These are phyloP conservation scores for Bombus waltoni DNA, from an alignment of 1,140 invertebrate species.

Conservation along the genomic window DNA sequence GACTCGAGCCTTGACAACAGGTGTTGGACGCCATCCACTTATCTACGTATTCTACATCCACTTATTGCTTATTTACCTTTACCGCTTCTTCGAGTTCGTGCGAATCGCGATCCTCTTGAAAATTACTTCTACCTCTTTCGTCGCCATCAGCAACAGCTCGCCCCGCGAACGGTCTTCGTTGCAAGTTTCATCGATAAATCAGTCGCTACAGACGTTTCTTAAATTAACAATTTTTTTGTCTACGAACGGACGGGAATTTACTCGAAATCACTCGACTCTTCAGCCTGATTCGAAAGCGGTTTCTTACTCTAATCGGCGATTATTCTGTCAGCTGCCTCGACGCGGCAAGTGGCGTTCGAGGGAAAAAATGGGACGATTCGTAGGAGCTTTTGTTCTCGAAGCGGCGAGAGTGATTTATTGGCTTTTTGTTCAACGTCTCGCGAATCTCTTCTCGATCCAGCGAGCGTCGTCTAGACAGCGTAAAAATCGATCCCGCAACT, in stretches of 20 bases:
- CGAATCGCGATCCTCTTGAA: neutral
- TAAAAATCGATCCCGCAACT: constrained; percentile 18
- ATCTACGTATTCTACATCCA: neutral
- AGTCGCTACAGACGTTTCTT: neutral
- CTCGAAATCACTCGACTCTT: constrained; percentile 1
- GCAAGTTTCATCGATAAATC: neutral
- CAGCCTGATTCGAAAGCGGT: no score
- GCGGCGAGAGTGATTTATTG: constrained; percentile 22
- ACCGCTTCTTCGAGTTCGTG: neutral
- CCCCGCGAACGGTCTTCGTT: neutral
- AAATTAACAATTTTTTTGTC: neutral
- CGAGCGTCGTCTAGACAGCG: neutral
- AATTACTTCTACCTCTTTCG: neutral
- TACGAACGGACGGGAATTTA: neutral
- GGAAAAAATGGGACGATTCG: constrained; percentile 22
- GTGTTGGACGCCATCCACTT: constrained; percentile 38
- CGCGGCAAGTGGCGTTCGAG: no score
- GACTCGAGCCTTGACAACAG: constrained; percentile 36
- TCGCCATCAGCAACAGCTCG: neutral
- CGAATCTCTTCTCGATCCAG: constrained; percentile 1
- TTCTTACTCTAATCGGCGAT: neutral
- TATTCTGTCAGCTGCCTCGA: constrained; percentile 4
- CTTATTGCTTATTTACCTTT: constrained; percentile 17
- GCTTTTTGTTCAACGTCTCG: neutral
- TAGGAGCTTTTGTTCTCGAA: constrained; percentile 17